Evolutionary conservation across 2,888 invertebrate species (phyloP), one percentile per base, ranked within the genome.

Genomic region (Cistogaster globosa): DNA sequence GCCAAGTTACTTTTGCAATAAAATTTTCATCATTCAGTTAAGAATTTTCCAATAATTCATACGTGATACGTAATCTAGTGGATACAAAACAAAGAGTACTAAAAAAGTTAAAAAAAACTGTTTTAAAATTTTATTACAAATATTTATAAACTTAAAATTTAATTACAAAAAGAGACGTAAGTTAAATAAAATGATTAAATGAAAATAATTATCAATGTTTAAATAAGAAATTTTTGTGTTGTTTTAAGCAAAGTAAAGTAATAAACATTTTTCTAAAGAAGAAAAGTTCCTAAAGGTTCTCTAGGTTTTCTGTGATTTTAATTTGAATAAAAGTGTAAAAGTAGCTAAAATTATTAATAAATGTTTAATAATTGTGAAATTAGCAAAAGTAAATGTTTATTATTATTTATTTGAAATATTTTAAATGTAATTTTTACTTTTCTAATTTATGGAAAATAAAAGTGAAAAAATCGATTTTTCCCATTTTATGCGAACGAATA

Each of bases 1-100:
- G 51, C 65, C 48, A 26, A 45, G 38, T 26, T 71, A 85, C 55
- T 78, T 83, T 85, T 62, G 60, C 48, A 53, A 63, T 69, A 71
- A 88, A 88, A 88, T 88, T 88, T 87, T 87, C 89, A 86, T 91
- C 91, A 91, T 90, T 91, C 90, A 91, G 90, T 89, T 86, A 87
- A 88, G 89, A 89, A 90, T 91, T 91, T 91, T 90, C 91, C 90
- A 88, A 90, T 90, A 90, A 89, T 88, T 89, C 90, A 87, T 90
- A 88, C 89, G 89, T 83, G 60, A 83, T 79, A 81, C 83, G 75
- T 86, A 84, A 82, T 69, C 75, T 45, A 58, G 84, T 76, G 45
- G 20, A 38, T 51, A 51, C 60, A 45, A 68, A 57, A 85, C 26
- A 86, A 63, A 75, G 76, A 78, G 62, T 81, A 48, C 63, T 32